Percentiles rank a stretch among this genome's conserved stretches.
These are phyloP conservation scores for Mellilla xanthometata DNA, from an alignment of 2,888 invertebrate genomes.

Conservation along the genomic window DNA sequence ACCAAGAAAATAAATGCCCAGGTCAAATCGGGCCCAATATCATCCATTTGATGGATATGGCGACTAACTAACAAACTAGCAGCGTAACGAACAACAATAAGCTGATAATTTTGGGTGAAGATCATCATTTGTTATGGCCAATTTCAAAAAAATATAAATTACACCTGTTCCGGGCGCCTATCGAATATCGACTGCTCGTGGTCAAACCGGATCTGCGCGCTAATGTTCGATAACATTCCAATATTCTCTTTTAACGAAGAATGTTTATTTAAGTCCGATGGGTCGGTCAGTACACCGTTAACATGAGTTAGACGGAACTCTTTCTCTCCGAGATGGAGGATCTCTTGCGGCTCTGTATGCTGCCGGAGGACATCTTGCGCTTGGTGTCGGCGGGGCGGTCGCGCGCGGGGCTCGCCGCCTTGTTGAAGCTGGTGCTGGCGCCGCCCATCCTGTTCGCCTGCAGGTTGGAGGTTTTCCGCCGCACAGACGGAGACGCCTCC, in stretches of 20 bases:
- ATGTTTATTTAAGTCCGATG: too few relatives aligned
- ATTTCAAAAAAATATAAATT: constrained; percentile 26
- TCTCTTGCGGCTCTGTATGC: constrained; percentile 69
- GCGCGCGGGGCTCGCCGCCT: constrained; percentile 48
- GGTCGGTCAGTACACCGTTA: too few relatives aligned
- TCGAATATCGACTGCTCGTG: constrained; percentile 2
- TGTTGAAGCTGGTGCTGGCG: constrained; percentile 49
- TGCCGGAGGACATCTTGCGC: constrained; percentile 77
- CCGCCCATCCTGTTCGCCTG: constrained; percentile 66
- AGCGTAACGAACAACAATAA: constrained; percentile 40
- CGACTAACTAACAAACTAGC: constrained; percentile 49
- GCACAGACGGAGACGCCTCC: constrained; percentile 70
- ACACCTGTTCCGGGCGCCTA: constrained; percentile 5
- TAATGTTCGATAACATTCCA: too few relatives aligned
- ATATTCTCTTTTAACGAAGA: too few relatives aligned
- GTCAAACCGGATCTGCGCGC: too few relatives aligned
- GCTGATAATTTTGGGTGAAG: constrained; percentile 28
- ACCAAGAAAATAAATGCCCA: constrained; percentile 4
- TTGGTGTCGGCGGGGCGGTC: constrained; percentile 55
- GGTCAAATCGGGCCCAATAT: constrained; percentile 21
- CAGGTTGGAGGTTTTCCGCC: constrained; percentile 67
- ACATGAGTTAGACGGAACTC: constrained; percentile 76
- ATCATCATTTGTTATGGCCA: constrained; percentile 45
- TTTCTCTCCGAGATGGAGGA: constrained; percentile 74
- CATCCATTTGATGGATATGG: constrained; percentile 66